These are phyloP conservation scores for Gallinago nigripennis DNA, from an alignment of 2,797 vertebrate species.

Conservation along the genomic window DNA sequence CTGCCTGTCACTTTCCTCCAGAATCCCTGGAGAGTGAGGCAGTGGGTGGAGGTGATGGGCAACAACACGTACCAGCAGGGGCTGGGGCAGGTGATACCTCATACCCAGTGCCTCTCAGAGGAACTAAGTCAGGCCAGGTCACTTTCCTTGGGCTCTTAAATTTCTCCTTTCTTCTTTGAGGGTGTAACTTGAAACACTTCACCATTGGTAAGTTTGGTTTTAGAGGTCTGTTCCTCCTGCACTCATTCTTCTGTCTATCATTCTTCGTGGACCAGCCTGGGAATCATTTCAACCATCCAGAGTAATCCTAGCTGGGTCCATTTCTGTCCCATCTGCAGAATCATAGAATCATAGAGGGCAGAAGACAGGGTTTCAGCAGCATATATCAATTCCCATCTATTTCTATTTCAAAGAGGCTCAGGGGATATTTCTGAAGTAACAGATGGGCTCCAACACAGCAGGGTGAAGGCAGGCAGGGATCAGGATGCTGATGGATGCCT, in stretches of 20 bases:
- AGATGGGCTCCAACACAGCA: neutral
- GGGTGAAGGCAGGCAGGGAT: neutral
- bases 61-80: neutral
- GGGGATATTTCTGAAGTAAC: neutral
- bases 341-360: neutral
- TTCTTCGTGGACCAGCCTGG: neutral
- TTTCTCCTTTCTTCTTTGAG: neutral
- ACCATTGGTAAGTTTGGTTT: neutral
- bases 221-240: neutral
- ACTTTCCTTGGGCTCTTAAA: neutral
- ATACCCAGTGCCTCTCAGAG: neutral
- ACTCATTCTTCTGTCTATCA: neutral
- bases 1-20: neutral
- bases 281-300: neutral
- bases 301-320: neutral
- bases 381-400: neutral
- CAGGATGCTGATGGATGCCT: neutral
- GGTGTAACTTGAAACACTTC: neutral
- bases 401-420: conserved; percentile 1
- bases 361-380: neutral
- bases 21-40: neutral
- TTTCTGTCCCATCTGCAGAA: neutral
- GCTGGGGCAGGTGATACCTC: neutral
- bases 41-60: neutral
- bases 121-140: neutral